Evolutionary conservation across 92 coral and sea anemone species (phyloP), one percentile per base, ranked within the genome.

Genomic region (Porites divaricata): DNA sequence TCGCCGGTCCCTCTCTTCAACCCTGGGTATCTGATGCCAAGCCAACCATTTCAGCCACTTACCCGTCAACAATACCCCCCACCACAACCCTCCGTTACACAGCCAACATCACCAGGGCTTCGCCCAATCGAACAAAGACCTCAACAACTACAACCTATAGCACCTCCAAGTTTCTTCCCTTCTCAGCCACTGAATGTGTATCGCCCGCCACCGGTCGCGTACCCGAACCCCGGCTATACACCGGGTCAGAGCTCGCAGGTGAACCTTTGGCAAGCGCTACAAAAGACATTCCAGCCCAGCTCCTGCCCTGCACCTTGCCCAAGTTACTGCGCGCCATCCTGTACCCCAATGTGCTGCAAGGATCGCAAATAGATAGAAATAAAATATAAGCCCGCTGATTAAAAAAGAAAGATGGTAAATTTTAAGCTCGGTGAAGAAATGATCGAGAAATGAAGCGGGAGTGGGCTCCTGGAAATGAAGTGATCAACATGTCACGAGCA

Each of bases 271-370:
- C 28, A 64, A 83, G 41, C 68, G 6, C 16, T 53, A 28, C 73
- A 25, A 48, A 25, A 75, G 24, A 17, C 61, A 35, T 10, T 26
- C 25, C 83, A 63, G 74, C 63, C 81, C 7, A 65, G 50, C 58
- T 54, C 84, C n/a, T 88, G 91, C 51, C 62, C 76, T 6, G 81
- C 80, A 15, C 85, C 91, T 9, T 88, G 91, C 22, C 84, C 88
- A 67, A 45, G 41, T 11, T 25, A 62, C 21, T 88, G 91, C 50
- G 80, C 88, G 11, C 91, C 91, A 1, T 84, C 57, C 8, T 89
- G 92, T 10, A 89, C 67, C 6, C 77, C 81, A 4, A 14, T 41
- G 6, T 89, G 92, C 72, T 89, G 92, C 26, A 71, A 81, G 22
- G 89, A 89, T 63, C 87, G 82, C 17, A 54, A 57, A 67, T 74